Conservation (phyloP, 1,140 invertebrate species). For the Amphibalanus amphitrite region DNA sequence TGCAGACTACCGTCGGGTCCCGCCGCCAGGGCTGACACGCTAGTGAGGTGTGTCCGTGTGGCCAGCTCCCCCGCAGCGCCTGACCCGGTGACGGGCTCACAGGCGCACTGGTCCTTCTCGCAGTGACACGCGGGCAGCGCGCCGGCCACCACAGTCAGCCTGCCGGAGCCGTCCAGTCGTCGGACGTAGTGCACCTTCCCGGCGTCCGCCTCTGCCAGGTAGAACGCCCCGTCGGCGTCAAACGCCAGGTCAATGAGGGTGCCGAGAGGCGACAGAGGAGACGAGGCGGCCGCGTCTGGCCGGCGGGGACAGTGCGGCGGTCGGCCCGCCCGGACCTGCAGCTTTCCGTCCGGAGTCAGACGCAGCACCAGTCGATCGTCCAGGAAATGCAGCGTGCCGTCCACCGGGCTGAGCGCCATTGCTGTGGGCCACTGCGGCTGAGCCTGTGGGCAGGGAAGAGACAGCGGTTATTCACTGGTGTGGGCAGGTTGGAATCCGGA, state of each 20-base stretch:
- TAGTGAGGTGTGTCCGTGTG: slow-evolving; percentile 25
- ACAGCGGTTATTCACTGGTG: slow-evolving; percentile 35
- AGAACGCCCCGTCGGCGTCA: slow-evolving; percentile 83
- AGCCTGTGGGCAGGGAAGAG: slow-evolving; percentile 30
- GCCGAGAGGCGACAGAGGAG: slow-evolving; percentile 18
- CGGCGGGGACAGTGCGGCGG: slow-evolving; percentile 60
- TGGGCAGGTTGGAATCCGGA: neutral
- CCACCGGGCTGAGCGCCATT: slow-evolving; percentile 74
- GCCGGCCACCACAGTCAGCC: slow-evolving; percentile 48
- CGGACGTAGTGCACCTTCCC: slow-evolving; percentile 73
- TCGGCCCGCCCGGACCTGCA: slow-evolving; percentile 79
- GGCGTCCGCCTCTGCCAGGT: slow-evolving; percentile 81
- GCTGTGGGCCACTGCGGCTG: slow-evolving; percentile 94
- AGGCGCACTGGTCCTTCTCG: slow-evolving; percentile 77
- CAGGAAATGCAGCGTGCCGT: slow-evolving; percentile 84
- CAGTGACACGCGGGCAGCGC: slow-evolving; percentile 55
- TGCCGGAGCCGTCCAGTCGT: slow-evolving; percentile 70
- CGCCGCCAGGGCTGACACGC: slow-evolving; percentile 79
- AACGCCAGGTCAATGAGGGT: slow-evolving; percentile 29
- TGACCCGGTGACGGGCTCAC: slow-evolving; percentile 64
- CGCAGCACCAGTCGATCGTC: slow-evolving; percentile 79
- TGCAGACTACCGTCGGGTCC: slow-evolving; percentile 85
- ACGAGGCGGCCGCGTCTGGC: slow-evolving; percentile 16
- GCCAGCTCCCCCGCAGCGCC: slow-evolving; percentile 36
- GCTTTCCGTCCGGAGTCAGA: slow-evolving; percentile 66